Percentiles rank a stretch among this genome's conserved stretches.
phyloP scores from a whole-genome alignment of 2,888 invertebrate species.

The Parapristionchus giblindavisi region DNA sequence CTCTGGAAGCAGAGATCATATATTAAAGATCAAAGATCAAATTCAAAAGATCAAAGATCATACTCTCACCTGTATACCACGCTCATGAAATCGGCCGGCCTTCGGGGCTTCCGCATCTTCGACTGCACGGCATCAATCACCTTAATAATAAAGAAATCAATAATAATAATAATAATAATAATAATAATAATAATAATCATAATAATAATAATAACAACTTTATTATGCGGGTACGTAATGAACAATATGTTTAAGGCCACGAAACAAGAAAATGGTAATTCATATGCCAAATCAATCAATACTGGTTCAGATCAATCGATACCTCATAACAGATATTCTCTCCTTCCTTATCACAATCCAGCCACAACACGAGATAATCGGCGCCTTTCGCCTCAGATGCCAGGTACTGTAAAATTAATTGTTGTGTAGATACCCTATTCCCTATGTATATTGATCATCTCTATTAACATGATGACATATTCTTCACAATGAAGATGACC shows the following conservation, averaged over 20 bases:
- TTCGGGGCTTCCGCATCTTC: slow-evolving; percentile 73
- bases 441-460: too few species aligned
- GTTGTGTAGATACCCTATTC: background rate
- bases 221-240: slow-evolving; percentile 41
- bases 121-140: slow-evolving; percentile 79
- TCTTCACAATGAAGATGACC: background rate
- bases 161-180: background rate
- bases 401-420: slow-evolving; percentile 52
- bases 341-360: slow-evolving; percentile 99
- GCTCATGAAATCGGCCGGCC: slow-evolving; percentile 54
- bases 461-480: background rate
- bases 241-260: background rate
- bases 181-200: background rate
- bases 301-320: background rate
- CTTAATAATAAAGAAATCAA: slow-evolving; percentile 42
- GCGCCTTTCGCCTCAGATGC: slow-evolving; percentile 77
- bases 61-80: slow-evolving; percentile 53
- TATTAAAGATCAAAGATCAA: background rate
- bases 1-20: slow-evolving; percentile 78
- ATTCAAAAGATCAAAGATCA: slow-evolving; percentile 8
- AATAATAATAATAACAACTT: background rate
- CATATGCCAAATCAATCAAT: background rate
- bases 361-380: slow-evolving; percentile 91
- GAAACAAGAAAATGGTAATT: background rate
- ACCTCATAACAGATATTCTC: slow-evolving; percentile 93